Conservation (phyloP, 2,888 invertebrate genomes). For the Yponomeuta plumbellus region DNA sequence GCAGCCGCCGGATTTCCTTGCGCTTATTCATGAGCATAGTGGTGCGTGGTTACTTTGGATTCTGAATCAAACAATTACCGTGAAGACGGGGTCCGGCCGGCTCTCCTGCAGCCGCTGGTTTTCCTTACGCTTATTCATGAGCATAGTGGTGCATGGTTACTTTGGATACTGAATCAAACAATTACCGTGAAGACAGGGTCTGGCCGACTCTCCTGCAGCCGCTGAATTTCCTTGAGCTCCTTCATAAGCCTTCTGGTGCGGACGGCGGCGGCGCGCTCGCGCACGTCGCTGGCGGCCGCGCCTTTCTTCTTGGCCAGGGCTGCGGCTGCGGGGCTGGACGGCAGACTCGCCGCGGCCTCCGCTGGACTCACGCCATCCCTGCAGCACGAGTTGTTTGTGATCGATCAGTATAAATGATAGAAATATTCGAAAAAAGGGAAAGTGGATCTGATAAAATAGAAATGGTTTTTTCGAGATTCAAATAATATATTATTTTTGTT, state of each 20-base stretch:
- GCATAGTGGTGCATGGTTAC: no score
- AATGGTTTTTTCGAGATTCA: no score
- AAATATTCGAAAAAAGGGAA: no score
- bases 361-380: conserved; percentile 72
- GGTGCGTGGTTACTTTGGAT: conserved; percentile 68
- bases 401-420: background rate
- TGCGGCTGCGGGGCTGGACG: conserved; percentile 68
- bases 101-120: conserved; percentile 84
- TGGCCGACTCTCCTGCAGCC: conserved; percentile 80
- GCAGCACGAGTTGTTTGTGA: conserved; percentile 23
- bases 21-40: conserved; percentile 91
- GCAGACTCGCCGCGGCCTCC: conserved; percentile 64
- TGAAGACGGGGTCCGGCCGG: conserved; percentile 83
- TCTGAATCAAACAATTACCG: conserved; percentile 56
- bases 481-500: no score
- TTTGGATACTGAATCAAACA: background rate
- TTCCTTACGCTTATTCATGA: conserved; percentile 91
- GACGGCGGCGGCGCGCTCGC: conserved; percentile 70
- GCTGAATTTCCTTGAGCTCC: conserved; percentile 87
- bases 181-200: conserved; percentile 85
- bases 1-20: conserved; percentile 85
- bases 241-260: conserved; percentile 90
- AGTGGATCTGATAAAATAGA: no score
- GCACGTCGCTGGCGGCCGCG: conserved; percentile 52
- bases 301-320: conserved; percentile 66